Base-by-base conservation (phyloP, 1,140 invertebrate genomes). In the Heliconius melpomene region DNA sequence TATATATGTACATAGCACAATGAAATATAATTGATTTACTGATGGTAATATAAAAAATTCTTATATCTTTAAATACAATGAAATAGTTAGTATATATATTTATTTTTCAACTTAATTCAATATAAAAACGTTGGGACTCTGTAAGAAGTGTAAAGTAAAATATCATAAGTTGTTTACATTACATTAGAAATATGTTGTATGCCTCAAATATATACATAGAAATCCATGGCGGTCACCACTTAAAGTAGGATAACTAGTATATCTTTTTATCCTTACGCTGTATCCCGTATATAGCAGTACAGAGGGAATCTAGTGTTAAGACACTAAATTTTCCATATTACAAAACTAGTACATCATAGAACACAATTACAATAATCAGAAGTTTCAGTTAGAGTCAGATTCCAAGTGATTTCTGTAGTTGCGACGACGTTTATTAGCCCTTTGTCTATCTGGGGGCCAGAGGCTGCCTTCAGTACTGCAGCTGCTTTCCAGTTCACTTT, bases 321-420 rank as follows among this genome's bases (percentile, higher is more conserved):
- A 52, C 18, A 52, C 50, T 18, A 2, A 1, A 6, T 20, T 52
- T 18, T 2, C 18, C 18, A 52, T 52, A 18, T 52, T 52, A 52
- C 50, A 18, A 18, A 6, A 18, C 1, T 52, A 57, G n/a, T 57
- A 57, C 11, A 57, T 57, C 9, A 20, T 23, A 79, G 54, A 82
- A 82, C 79, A 82, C 78, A 81, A 75, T 82, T 83, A 60, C 26
- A 29, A 29, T 11, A 66, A 66, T 75, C 20, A 82, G 60, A 77
- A 75, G 66, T 81, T 83, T 91, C 88, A 96, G 85, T 95, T 95
- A 7, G 95, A 95, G 87, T 96, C 95, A 1, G 95, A 96, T 75
- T 96, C 95, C 82, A 95, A 93, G 79, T 95, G 94, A 85, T 92
- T 95, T 83, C 95, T 92, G 84, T 95, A 95, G 83, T 95, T 95